Base-by-base conservation (phyloP, 2,888 invertebrate genomes). In the Drosophila mayaguana region DNA sequence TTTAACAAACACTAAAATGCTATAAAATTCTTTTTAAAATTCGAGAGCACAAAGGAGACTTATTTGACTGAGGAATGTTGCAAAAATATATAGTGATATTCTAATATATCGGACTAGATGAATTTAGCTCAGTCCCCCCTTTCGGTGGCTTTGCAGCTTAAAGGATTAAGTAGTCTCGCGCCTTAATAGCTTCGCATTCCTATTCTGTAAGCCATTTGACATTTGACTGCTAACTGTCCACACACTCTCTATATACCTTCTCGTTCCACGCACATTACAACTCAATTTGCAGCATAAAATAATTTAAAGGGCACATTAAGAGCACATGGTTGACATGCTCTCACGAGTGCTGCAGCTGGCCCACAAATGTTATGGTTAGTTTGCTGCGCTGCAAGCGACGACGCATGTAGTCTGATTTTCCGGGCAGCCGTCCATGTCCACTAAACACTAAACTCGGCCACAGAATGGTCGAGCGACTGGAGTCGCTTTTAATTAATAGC, bases 401-500 rank as follows among this genome's bases (percentile, higher is more conserved):
- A 48, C 59, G 36, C 59, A 20, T 32, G 42, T 36, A 18, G 32
- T 20, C 36, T 34, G 40, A 25, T 45, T 12, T 36, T 7, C n/a
- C 11, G 42, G 59, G 43, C 16, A 14, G 16, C 56, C 61, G 54
- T 18, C 45, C n/a, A 25, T 56, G 51, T 48, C 75, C 80, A 67
- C 62, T 70, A 75, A 75, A 75, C 80, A 67, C 62, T 70, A 75
- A 75, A 75, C 64, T 56, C 57, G 45, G 69, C 89, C 89, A 11
- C 87, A 83, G 63, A 66, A 80, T 76, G 66, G 71, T 63, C 78
- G 20, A 75, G 80, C 73, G 65, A 65, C 54, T 81, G 79, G 73
- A 54, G 79, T 81, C 74, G 80, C 69, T 73, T 88, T 89, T 89
- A 86, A 86, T 86, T 89, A 86, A 88, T 88, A 78, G 75, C 66